Conservation (phyloP, 2,113 vertebrate genomes). For the Pithys albifrons region DNA sequence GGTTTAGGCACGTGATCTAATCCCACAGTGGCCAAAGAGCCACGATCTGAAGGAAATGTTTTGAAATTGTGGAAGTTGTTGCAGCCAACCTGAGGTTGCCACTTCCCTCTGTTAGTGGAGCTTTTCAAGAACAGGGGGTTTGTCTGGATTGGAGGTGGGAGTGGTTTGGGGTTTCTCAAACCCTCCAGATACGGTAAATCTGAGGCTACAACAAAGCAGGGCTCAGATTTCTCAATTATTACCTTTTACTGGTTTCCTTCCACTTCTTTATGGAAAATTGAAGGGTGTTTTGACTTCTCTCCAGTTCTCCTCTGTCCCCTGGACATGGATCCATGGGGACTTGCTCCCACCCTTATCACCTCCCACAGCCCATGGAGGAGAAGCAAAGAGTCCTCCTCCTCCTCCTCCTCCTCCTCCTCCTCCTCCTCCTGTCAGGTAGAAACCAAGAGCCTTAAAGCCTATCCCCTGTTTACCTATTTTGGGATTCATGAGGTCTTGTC, state of each 20-base stretch:
- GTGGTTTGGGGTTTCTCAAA: background rate
- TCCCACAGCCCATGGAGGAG: background rate
- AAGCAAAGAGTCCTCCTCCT: background rate
- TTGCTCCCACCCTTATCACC: rapidly evolving
- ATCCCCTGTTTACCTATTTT: background rate
- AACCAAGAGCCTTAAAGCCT: background rate
- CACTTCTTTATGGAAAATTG: background rate
- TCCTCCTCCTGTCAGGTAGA: background rate
- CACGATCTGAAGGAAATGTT: background rate
- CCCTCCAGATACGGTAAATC: no score
- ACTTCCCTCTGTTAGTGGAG: background rate
- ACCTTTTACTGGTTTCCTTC: background rate
- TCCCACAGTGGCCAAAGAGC: background rate
- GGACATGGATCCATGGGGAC: rapidly evolving
- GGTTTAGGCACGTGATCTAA: background rate
- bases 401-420: background rate
- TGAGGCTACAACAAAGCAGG: background rate
- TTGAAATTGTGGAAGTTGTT: background rate
- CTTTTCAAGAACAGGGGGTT: background rate
- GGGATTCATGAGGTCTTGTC: background rate
- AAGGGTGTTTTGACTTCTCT: background rate
- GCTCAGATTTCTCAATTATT: background rate
- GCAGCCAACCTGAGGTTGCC: background rate
- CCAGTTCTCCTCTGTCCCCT: background rate
- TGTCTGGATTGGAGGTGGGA: background rate